Evolutionary conservation across 2,797 vertebrate genomes (phyloP), one percentile per base, ranked within the genome.

Genomic region (Pseudochirops cupreus): DNA sequence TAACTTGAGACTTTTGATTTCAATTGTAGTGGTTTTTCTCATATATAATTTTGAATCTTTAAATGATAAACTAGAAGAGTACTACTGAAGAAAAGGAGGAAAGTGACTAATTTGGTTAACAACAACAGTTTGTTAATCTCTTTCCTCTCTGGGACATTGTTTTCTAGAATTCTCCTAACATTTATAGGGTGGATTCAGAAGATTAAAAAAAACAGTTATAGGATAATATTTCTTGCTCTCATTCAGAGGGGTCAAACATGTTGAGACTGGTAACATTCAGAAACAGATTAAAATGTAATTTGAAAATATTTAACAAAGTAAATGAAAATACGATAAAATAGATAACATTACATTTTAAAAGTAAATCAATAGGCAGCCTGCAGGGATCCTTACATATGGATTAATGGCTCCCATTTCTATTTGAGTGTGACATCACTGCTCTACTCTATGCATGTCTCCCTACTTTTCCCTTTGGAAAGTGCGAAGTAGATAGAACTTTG

Each of bases 141-240:
- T 89, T 97, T 29, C 10, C 89, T 93, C 14, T 55, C 39, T 11
- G 13, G 46, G 52, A 91, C 50, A 28, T 53, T n/a, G 33, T 58
- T 95, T 93, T 74, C 58, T 90, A 53, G 14, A 57, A 0, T 9
- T 62, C 3, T 59, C 24, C 52, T 93, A 82, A 56, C 56, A 92
- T 56, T 58, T 90, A 93, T 39, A 55, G 55, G 82, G 39, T 92
- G 46, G n/a, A 74, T 16, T 59, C 74, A 55, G 5, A 94, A 10
- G 24, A 93, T 92, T 95, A 46, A 33, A 92, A 92, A 94, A 94
- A 82, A 94, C 93, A 92, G 33, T 94, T 92, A 92, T 28, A 74
- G 2, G 55, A 29, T 55, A 57, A 0, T 93, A 54, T 10, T 92
- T 56, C 21, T 33, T 93, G n/a, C 7, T 82, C n/a, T 82, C 39